Conservation (phyloP, 2,888 invertebrate genomes). For the Nomada goodeniana region DNA sequence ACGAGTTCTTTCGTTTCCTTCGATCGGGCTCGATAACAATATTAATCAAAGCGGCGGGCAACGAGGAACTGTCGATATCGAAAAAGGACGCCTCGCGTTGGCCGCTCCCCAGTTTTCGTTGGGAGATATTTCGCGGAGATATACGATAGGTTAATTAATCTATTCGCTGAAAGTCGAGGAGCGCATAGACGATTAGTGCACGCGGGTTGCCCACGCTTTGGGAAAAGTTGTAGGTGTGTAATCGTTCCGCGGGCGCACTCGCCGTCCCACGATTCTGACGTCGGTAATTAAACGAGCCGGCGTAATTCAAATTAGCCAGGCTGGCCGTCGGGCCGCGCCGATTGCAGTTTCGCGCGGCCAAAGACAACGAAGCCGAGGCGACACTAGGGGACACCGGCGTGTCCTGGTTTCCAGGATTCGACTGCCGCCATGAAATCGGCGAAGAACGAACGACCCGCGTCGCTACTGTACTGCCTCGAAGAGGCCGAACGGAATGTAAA, state of each 20-base stretch:
- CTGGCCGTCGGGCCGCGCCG: conserved; percentile 2
- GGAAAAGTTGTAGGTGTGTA: conserved; percentile 9
- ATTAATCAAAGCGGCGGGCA: conserved; percentile 21
- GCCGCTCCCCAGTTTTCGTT: no score
- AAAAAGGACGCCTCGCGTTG: neutral
- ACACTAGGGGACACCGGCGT: conserved; percentile 38
- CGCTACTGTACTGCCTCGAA: no score
- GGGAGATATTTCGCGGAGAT: neutral
- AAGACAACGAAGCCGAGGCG: conserved; percentile 52
- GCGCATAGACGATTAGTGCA: neutral
- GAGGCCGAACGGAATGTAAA: no score
- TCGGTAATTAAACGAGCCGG: conserved; percentile 55
- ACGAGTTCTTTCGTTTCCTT: conserved; percentile 5
- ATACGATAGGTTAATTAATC: neutral
- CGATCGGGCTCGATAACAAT: conserved; percentile 18
- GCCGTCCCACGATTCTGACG: conserved; percentile 31
- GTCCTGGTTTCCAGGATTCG: conserved; percentile 63
- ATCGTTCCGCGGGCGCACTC: conserved; percentile 7
- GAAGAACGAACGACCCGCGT: neutral
- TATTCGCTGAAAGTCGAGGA: conserved; percentile 1
- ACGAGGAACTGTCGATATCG: neutral
- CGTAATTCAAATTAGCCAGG: conserved; percentile 55
- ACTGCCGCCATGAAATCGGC: conserved; percentile 59
- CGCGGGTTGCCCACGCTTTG: conserved; percentile 4
- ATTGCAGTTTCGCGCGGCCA: conserved; percentile 46